These are phyloP conservation scores for Notamacropus eugenii DNA, from an alignment of 2,797 vertebrate genomes.

Conservation along the genomic window DNA sequence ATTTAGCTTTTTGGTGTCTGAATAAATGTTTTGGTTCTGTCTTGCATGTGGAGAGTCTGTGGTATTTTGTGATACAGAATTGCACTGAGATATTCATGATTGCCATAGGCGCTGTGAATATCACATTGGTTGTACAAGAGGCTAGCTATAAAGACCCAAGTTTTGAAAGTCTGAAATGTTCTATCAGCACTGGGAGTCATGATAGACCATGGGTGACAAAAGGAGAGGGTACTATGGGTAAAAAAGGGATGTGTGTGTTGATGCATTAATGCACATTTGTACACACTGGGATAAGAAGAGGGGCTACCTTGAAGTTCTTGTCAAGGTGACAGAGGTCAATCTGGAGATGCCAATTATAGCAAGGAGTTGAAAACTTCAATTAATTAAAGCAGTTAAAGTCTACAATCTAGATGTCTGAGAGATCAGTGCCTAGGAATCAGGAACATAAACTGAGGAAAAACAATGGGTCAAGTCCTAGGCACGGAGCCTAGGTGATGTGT, in stretches of 20 bases:
- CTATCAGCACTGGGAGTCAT: too few species aligned
- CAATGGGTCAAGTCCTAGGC: background rate
- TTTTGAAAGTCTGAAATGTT: background rate
- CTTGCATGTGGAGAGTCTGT: too few species aligned
- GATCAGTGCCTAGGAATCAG: background rate
- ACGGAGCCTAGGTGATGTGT: background rate
- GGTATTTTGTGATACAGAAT: too few species aligned
- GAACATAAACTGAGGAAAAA: background rate
- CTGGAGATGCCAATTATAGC: background rate
- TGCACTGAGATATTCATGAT: too few species aligned
- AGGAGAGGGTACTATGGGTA: accelerated
- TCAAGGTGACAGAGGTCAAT: background rate
- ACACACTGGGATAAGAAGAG: background rate
- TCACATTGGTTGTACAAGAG: background rate
- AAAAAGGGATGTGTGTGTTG: background rate
- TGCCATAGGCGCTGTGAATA: too few species aligned
- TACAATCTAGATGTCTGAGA: background rate
- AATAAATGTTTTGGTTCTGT: too few species aligned
- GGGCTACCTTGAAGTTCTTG: background rate
- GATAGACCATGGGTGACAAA: background rate
- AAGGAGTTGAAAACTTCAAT: background rate
- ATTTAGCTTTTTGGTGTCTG: too few species aligned
- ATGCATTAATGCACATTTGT: background rate
- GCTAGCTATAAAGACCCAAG: conserved; percentile 13
- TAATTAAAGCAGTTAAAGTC: background rate